These are phyloP conservation scores for Egretta garzetta DNA, from an alignment of 2,113 vertebrate species.

Conservation along the genomic window DNA sequence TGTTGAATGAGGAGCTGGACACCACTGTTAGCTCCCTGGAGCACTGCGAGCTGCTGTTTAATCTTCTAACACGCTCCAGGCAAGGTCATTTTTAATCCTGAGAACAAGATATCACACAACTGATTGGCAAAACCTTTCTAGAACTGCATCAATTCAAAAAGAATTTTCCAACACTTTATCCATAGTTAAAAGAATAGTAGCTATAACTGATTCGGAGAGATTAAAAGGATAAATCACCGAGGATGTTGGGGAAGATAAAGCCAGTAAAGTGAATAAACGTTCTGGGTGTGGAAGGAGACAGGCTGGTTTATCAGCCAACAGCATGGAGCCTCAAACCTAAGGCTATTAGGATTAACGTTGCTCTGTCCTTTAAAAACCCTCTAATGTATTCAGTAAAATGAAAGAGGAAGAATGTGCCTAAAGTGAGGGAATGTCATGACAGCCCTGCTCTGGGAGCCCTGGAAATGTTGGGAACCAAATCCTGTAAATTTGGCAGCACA, in stretches of 20 bases:
- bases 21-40: not conserved
- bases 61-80: slow-evolving; percentile 15
- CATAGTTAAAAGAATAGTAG: slow-evolving; percentile 38
- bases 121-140: slow-evolving; percentile 46
- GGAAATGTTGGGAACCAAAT: not conserved
- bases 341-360: slow-evolving; percentile 39
- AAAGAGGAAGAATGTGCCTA: slow-evolving; percentile 36
- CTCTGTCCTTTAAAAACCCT: slow-evolving; percentile 45
- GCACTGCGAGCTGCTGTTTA: not conserved
- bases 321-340: slow-evolving; percentile 37
- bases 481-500: not conserved
- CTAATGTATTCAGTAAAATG: slow-evolving; percentile 27
- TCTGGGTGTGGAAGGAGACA: slow-evolving; percentile 51
- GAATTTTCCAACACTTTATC: slow-evolving; percentile 44
- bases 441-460: not conserved
- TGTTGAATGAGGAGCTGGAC: slow-evolving; percentile 20
- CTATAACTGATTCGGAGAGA: slow-evolving; percentile 43
- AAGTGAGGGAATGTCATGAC: slow-evolving; percentile 19
- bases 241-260: slow-evolving; percentile 37
- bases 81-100: slow-evolving; percentile 53
- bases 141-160: slow-evolving; percentile 34
- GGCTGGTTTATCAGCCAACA: slow-evolving; percentile 55
- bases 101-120: slow-evolving; percentile 34
- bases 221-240: slow-evolving; percentile 50
- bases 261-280: slow-evolving; percentile 35